phyloP scores from a whole-genome alignment of 1,140 invertebrate genomes.

The Calephelis nemesis region DNA sequence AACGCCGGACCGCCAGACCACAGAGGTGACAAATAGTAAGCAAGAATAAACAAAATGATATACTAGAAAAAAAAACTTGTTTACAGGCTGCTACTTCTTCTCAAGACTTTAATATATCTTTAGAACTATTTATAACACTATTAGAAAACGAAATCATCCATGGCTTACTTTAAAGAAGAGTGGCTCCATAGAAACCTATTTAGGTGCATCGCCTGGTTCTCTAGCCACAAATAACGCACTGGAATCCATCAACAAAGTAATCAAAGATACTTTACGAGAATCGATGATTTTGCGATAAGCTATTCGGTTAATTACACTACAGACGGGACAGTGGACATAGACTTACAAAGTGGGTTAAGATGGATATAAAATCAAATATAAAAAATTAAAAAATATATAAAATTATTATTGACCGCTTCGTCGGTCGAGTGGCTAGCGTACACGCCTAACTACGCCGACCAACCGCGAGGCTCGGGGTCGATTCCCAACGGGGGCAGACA shows the following conservation, averaged over 20 bases:
- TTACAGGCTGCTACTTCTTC: slow-evolving; percentile 11
- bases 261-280: slow-evolving; percentile 3
- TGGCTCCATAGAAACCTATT: not conserved
- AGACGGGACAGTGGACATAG: not conserved
- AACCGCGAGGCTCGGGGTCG: no score
- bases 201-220: slow-evolving; percentile 2
- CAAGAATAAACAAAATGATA: slow-evolving; percentile 29
- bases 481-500: no score
- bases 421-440: no score
- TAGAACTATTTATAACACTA: slow-evolving; percentile 3
- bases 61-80: slow-evolving; percentile 32
- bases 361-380: no score
- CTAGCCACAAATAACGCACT: slow-evolving; percentile 1
- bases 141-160: not conserved
- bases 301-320: not conserved
- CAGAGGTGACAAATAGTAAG: not conserved
- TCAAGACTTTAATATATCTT: slow-evolving; percentile 3
- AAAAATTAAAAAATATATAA: no score
- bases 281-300: not conserved
- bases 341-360: not conserved
- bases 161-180: slow-evolving; percentile 1
- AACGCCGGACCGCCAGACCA: no score
- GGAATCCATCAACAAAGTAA: not conserved
- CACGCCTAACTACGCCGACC: no score
- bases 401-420: no score